phyloP scores from a whole-genome alignment of 2,797 vertebrate genomes.

The Clarias fuscus region DNA sequence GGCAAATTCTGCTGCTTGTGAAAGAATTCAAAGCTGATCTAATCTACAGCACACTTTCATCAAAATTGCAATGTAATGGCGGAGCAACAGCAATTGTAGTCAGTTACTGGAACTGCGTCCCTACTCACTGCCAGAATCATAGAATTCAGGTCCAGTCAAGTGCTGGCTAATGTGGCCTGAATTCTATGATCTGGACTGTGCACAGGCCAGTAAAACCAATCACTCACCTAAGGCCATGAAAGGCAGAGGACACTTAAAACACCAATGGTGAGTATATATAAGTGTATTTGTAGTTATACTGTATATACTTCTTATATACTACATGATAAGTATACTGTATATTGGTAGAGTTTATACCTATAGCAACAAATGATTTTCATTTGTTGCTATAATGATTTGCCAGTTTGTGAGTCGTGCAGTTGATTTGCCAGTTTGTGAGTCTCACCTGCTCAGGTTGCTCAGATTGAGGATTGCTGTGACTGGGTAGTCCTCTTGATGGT shows the following conservation, averaged over 20 bases:
- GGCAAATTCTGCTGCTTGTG: slow-evolving; percentile 27
- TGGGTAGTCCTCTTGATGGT: slow-evolving; percentile 58
- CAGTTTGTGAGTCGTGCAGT: slow-evolving; percentile 24
- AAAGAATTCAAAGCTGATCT: slow-evolving; percentile 37
- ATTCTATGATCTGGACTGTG: no score
- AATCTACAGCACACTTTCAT: slow-evolving; percentile 44
- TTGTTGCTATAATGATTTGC: no score
- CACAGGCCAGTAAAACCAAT: slow-evolving; percentile 18
- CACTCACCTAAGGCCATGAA: slow-evolving; percentile 1
- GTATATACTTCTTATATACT: background rate
- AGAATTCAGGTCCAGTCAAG: slow-evolving; percentile 26
- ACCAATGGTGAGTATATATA: background rate
- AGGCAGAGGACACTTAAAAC: background rate
- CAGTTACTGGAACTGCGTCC: slow-evolving; percentile 39
- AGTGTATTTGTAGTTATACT: no score
- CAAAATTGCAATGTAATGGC: slow-evolving; percentile 31
- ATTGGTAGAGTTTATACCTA: no score
- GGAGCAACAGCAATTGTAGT: slow-evolving; percentile 10
- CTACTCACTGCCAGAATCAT: slow-evolving; percentile 11
- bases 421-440: background rate
- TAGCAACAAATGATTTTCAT: background rate
- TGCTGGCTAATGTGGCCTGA: slow-evolving; percentile 10
- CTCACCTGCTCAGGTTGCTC: slow-evolving; percentile 88
- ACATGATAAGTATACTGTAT: no score
- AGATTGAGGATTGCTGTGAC: slow-evolving; percentile 85